phyloP scores from a whole-genome alignment of 2,797 vertebrate genomes.

The Acipenser ruthenus region DNA sequence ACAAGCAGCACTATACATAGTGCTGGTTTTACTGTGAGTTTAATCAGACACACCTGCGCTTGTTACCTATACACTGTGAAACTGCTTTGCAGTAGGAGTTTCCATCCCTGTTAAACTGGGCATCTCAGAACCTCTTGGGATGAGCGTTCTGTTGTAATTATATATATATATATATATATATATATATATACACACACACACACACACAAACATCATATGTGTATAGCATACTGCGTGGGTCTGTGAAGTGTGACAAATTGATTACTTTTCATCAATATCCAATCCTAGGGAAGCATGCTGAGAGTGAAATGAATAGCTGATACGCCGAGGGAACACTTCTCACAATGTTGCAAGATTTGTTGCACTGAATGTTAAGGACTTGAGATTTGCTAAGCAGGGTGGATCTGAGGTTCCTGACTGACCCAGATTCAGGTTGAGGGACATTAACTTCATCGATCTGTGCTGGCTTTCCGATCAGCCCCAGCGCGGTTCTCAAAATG shows the following conservation, averaged over 20 bases:
- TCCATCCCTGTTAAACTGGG: too few species aligned
- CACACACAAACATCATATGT: too few species aligned
- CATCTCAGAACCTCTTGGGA: too few species aligned
- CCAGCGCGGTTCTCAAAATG: not conserved
- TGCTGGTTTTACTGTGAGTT: too few species aligned
- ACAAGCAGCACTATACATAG: not conserved
- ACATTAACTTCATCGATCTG: not conserved
- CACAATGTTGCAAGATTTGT: not conserved
- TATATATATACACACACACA: too few species aligned
- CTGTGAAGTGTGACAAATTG: slow-evolving; percentile 14
- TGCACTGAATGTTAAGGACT: slow-evolving; percentile 9
- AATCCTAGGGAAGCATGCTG: slow-evolving; percentile 10
- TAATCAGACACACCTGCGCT: too few species aligned
- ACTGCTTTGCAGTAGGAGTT: too few species aligned
- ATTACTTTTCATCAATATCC: slow-evolving; percentile 27
- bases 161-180: too few species aligned
- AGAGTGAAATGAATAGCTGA: slow-evolving; percentile 16
- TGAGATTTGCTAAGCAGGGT: slow-evolving; percentile 8
- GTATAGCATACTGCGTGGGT: too few species aligned
- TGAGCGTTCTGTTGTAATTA: too few species aligned
- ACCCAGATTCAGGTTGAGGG: slow-evolving; percentile 11
- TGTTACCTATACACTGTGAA: too few species aligned
- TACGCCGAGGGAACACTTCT: slow-evolving; percentile 3
- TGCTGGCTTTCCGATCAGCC: slow-evolving; percentile 5
- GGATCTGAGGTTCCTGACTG: not conserved